Conservation (phyloP, 1,140 invertebrate genomes). For the Anoplolepis gracilipes region DNA sequence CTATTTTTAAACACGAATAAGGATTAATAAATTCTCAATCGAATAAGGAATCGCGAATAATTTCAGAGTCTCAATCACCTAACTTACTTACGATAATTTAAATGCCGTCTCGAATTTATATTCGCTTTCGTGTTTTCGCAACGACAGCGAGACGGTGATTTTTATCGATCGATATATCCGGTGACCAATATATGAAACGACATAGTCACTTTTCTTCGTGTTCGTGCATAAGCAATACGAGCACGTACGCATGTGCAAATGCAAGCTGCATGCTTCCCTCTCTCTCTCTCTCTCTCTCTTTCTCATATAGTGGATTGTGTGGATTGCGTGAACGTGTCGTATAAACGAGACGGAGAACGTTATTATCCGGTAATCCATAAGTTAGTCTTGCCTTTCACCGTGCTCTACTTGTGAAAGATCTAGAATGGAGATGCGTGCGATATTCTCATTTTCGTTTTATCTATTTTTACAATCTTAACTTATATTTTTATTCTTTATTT, state of each 20-base stretch:
- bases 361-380: constrained; percentile 42
- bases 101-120: constrained; percentile 10
- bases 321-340: constrained; percentile 23
- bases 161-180: constrained; percentile 6
- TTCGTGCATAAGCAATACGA: constrained; percentile 2
- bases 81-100: constrained; percentile 15
- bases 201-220: neutral
- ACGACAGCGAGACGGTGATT: neutral
- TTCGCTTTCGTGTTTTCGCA: neutral
- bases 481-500: too few relatives aligned
- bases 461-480: neutral
- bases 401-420: constrained; percentile 17
- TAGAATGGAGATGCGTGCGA: neutral
- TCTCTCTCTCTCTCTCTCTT: neutral
- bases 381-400: constrained; percentile 31
- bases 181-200: neutral
- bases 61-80: neutral
- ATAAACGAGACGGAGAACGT: constrained; percentile 7
- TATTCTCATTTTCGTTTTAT: neutral
- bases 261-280: constrained; percentile 1
- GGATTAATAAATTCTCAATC: neutral
- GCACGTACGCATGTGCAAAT: neutral
- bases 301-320: constrained; percentile 21
- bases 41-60: neutral
- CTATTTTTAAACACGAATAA: constrained; percentile 27